phyloP scores from a whole-genome alignment of 2,797 vertebrate genomes.

The Aldrovandia affinis region DNA sequence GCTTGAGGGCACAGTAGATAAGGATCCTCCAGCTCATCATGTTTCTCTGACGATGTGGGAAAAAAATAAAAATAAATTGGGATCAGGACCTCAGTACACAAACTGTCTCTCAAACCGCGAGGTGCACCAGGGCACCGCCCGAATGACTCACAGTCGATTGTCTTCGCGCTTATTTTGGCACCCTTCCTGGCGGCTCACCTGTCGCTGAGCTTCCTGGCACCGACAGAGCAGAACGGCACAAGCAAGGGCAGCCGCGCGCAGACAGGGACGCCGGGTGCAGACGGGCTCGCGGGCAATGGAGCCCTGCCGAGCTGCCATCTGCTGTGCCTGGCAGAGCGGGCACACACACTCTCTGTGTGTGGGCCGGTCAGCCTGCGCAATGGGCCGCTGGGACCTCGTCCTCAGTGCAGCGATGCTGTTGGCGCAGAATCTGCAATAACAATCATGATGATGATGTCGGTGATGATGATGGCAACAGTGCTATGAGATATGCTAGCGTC shows the following conservation, averaged over 20 bases:
- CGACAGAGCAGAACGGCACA: background rate
- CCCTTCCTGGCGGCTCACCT: background rate
- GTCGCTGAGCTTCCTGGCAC: background rate
- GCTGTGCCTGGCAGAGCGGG: background rate
- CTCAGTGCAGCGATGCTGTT: background rate
- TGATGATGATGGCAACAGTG: background rate
- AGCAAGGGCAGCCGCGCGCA: background rate
- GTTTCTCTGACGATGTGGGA: background rate
- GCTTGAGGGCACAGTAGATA: slow-evolving; percentile 6
- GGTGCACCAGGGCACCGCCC: background rate
- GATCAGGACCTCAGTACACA: background rate
- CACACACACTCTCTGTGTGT: background rate
- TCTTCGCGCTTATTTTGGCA: background rate
- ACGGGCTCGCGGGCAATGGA: background rate
- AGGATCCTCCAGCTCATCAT: background rate
- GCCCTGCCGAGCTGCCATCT: slow-evolving; percentile 10
- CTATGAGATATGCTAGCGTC: background rate
- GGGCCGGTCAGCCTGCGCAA: background rate
- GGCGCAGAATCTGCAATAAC: background rate
- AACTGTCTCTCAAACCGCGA: background rate
- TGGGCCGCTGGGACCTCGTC: background rate
- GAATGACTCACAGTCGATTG: background rate
- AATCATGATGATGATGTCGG: background rate
- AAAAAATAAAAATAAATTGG: slow-evolving; percentile 1
- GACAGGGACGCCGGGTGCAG: background rate